Base-by-base conservation (phyloP, 2,113 vertebrate species). In the Callopanchax toddi region DNA sequence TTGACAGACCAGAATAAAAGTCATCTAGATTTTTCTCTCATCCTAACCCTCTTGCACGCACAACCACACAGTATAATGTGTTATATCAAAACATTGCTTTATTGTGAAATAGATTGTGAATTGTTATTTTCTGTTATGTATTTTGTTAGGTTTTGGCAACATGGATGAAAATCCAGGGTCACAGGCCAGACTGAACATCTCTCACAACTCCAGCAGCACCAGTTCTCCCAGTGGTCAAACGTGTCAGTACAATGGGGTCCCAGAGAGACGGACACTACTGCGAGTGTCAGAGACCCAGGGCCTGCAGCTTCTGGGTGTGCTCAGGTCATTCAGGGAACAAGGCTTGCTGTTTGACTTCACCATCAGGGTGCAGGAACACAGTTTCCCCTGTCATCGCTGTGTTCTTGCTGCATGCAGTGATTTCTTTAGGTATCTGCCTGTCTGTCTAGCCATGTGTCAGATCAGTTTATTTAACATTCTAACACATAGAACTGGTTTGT, bases 371-470 rank as follows among this genome's bases (percentile, higher is more conserved):
- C 94, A 94, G 85, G 95, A 92, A 46, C 92, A 93, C 79, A 91
- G 78, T 50, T 94, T 98, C 56, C 93, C 94, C 13, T 98, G 96
- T 71, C 96, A 99, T 80, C 94, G 97, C 62, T 97, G 96, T 84
- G 95, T 99, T 64, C 91, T 98, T 63, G 96, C 96, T 25, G 96
- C 96, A 1, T 95, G 95, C 89, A 99, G 97, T 87, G 96, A 99
- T 88, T 99, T 99, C 90, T 98, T 99, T 93, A 97, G 95, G 96
- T 98, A 69, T 57, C 66, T 55, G 34, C 55, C 32, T 53, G 56
- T 55, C 40, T 50, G 46, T 52, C 67, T 55, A 21, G 50, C 49
- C 56, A 49, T 50, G 36, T 61, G 29, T 51, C 53, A 25, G 12
- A 15, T 39, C 37, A n/a, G n/a, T n/a, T n/a, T n/a, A n/a, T n/a